Evolutionary conservation across 2,797 vertebrate genomes (phyloP), one percentile per base, ranked within the genome.

Genomic region (Sandelia bainsii): DNA sequence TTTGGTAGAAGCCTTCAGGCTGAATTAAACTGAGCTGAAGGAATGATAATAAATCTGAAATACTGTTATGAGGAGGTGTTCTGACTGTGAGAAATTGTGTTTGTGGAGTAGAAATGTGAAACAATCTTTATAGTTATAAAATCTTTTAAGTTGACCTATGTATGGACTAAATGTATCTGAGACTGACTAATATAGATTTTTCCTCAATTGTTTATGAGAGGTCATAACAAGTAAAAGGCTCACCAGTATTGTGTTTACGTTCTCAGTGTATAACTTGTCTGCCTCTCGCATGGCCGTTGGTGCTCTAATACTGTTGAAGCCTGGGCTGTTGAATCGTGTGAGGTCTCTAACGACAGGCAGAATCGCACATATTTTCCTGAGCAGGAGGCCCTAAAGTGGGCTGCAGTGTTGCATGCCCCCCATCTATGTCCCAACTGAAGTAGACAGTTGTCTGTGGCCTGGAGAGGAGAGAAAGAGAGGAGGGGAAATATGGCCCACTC

Each of bases 341-440:
- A 83, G 86, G 87, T 91, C 88, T 81, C 22, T 52, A 87, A 83
- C 34, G 66, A 46, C 79, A 80, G 37, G 37, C 67, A 85, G 83
- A 90, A 88, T 93, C 91, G 92, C 81, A 73, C 69, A 80, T 86
- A 90, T 91, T 93, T 90, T 91, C 82, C 58, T 62, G 76, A 79
- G 84, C 77, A 37, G 63, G 70, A 82, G 63, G 57, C 57, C 76
- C 79, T 58, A 54, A 64, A 82, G 86, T 88, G 86, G 83, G 80
- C 74, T 64, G 62, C 57, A 57, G 63, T 56, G 77, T 66, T 83
- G 79, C 40, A 56, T 75, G 72, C 56, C 83, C 85, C 77, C 64
- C 32, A 44, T 85, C 79, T 74, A 37, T 81, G 80, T 86, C 79
- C 69, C 77, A 75, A 72, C 79, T 86, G 79, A 85, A 80, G 85